Evolutionary conservation across 2,888 invertebrate genomes (phyloP), one percentile per base, ranked within the genome.

Genomic region (Hirtodrosophila histrioides): DNA sequence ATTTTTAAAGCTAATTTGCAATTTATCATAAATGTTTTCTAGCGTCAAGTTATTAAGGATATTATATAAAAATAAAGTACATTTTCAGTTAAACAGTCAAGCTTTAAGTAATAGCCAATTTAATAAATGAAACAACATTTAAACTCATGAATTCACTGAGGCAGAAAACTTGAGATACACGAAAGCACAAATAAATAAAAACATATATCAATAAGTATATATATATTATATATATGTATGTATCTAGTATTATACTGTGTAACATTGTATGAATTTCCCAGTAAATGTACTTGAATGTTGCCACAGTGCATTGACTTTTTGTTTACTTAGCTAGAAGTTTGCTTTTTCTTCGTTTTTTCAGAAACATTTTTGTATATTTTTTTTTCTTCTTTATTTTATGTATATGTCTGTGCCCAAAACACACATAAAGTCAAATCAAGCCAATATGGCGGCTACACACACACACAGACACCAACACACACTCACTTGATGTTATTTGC

Each of bases 221-320:
- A 7, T 9, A 41, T 6, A 60, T 60, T 5, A 11, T 9, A 35
- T 4, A 7, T 17, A 7, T 9, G 36, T 6, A 60, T 60, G 36
- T 61, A 24, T 29, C 10, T 27, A 35, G 40, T 36, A n/a, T 36
- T 35, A 10, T 17, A 17, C 17, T 1, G 1, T 17, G 17, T 17
- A 17, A 17, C 17, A 17, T 17, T 17, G 17, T 1, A 17, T 2
- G 17, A 17, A 49, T 53, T 63, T 70, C 39, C 6, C 40, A 40
- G 51, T 40, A 53, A 62, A 63, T 41, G 63, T 35, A 31, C 37
- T 56, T 40, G 41, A 33, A 44, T 60, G 48, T 60, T 55, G 12
- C 24, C 50, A 4, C 66, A 75, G 83, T 61, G 54, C 68, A 54
- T 57, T 63, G 74, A 69, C 63, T 69, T 73, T 41, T 24, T 69